Evolutionary conservation across 2,888 invertebrate species (phyloP), one percentile per base, ranked within the genome.

Genomic region (Chromoteleia sp.): DNA sequence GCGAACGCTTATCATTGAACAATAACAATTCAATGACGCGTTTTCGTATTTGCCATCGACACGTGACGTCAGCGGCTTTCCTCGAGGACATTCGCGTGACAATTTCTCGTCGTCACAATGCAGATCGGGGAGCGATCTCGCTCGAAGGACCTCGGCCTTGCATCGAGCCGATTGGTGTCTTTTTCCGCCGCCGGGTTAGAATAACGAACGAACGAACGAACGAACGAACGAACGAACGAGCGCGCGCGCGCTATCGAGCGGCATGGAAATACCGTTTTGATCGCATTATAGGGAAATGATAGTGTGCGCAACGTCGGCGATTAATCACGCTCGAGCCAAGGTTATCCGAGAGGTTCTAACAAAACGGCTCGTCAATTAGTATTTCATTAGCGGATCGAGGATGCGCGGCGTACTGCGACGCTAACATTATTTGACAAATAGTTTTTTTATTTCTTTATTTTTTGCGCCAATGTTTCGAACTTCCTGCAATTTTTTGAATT

Each of bases 271-370:
- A 10, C 50, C 50, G 67, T 61, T 68, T 61, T 61, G 52, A 68
- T 59, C 76, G 39, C 43, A 56, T 77, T 71, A 78, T 45, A 41
- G 54, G 54, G 10, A 65, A 78, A 78, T 29, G 70, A 78, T 61
- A 56, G 41, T 41, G 14, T 25, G 43, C 8, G 59, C 10, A 54
- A 50, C 58, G 56, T 39, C 15, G 65, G 48, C 68, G 58, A 82
- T 82, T 78, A 77, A 82, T 75, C 78, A 82, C 67, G 68, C 54
- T 29, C 19, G 33, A 54, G 54, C 45, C 73, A 74, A 74, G 74
- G 65, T 43, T 61, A 61, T 30, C 15, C 61, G 48, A 15, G 25
- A 50, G n/a, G n/a, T n/a, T 71, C 50, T 45, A 54, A 50, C 59
- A 39, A 36, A 52, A 71, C 33, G 29, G 48, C 58, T 48, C 21